A percentile compares a stretch with the other conserved stretches of the same genome.
phyloP scores from a whole-genome alignment of 2,113 vertebrate species.

The Trogon melanurus region DNA sequence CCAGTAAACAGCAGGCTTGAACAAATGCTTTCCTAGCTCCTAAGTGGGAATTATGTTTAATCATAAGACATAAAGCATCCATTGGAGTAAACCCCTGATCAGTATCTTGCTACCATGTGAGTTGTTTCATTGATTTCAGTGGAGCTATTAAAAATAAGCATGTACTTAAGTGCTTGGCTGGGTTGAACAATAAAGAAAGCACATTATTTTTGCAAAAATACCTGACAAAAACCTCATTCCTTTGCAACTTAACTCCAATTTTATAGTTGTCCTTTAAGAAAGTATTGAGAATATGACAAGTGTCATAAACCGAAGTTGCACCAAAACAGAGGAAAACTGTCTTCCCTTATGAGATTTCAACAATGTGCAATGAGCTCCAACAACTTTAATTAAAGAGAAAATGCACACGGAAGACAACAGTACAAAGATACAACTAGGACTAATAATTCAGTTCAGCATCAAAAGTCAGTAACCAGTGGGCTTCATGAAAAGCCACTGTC shows the following conservation, averaged over 20 bases:
- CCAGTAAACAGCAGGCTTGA: conserved; percentile 33
- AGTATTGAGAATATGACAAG: neutral
- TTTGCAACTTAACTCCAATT: neutral
- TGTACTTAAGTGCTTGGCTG: neutral
- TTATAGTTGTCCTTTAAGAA: neutral
- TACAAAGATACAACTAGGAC: neutral
- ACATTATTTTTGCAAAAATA: neutral
- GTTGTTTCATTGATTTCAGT: conserved; percentile 11
- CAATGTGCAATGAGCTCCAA: neutral
- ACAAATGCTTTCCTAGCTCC: neutral
- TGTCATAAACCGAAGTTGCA: neutral
- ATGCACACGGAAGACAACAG: neutral
- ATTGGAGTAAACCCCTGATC: neutral
- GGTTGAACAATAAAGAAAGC: neutral
- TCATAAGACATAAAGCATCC: neutral
- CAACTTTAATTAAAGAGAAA: conserved; percentile 26
- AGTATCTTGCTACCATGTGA: neutral
- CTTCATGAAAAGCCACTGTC: neutral
- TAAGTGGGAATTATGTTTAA: conserved; percentile 35
- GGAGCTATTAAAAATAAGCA: neutral
- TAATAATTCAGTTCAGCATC: conserved; percentile 18
- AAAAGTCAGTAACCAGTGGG: neutral
- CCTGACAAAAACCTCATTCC: neutral
- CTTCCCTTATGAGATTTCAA: neutral
- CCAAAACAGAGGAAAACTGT: neutral